Percentiles rank a stretch among this genome's conserved stretches.
Conservation (phyloP, 2,888 invertebrate species). For the Pristionchus fissidentatus region DNA sequence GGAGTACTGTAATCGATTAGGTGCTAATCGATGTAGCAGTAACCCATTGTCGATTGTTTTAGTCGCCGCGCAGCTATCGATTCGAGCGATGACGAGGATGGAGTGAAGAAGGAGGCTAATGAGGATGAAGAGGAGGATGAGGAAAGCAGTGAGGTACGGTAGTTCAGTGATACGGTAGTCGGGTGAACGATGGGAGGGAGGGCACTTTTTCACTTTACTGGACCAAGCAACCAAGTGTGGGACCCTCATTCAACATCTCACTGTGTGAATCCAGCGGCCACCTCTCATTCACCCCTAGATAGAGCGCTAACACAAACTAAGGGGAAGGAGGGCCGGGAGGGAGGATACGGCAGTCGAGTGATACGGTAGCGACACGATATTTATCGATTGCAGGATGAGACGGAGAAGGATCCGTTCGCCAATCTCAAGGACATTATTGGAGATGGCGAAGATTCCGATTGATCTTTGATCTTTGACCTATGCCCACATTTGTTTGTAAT, state of each 20-base stretch:
- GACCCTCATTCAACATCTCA: too few relatives aligned
- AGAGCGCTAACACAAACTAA: too few relatives aligned
- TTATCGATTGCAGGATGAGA: slow-evolving; percentile 44
- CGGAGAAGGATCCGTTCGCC: slow-evolving; percentile 38
- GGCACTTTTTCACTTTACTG: too few relatives aligned
- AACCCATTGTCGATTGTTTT: background rate
- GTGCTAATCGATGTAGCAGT: background rate
- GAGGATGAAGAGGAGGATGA: too few relatives aligned
- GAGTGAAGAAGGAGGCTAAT: background rate
- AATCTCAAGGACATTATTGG: slow-evolving; percentile 40
- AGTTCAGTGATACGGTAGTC: background rate
- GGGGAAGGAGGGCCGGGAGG: too few relatives aligned
- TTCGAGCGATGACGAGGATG: slow-evolving; percentile 35
- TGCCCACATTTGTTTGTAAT: too few relatives aligned
- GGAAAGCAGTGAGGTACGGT: slow-evolving; percentile 41
- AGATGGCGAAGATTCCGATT: slow-evolving; percentile 17
- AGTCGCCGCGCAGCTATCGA: slow-evolving; percentile 35
- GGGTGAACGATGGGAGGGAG: too few relatives aligned
- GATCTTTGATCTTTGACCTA: too few relatives aligned
- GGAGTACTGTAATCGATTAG: background rate
- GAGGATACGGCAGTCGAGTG: background rate
- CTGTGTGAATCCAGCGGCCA: too few relatives aligned
- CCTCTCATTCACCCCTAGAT: too few relatives aligned
- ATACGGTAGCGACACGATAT: background rate
- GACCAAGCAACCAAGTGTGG: too few relatives aligned